These are phyloP conservation scores for Agonopterix subpropinquella DNA, from an alignment of 2,888 invertebrate genomes.

Conservation along the genomic window DNA sequence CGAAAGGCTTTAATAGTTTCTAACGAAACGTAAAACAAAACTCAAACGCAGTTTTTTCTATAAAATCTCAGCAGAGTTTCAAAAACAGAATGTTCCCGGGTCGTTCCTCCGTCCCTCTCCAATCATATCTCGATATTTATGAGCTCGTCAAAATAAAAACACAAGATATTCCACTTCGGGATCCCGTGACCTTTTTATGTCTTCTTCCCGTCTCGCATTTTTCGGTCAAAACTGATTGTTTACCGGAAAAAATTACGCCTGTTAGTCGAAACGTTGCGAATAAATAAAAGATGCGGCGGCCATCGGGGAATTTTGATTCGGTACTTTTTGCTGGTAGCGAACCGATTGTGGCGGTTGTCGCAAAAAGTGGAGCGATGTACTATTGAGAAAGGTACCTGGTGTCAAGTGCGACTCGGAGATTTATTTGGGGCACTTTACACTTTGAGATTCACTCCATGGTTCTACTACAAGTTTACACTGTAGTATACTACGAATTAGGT, in stretches of 20 bases:
- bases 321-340: constrained; percentile 46
- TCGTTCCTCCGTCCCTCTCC: constrained; percentile 24
- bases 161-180: constrained; percentile 28
- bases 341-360: constrained; percentile 48
- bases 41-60: constrained; percentile 6
- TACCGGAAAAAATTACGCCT: constrained; percentile 75
- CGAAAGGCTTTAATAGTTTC: not conserved
- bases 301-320: constrained; percentile 70
- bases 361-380: constrained; percentile 49
- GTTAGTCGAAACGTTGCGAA: constrained; percentile 63
- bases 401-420: constrained; percentile 45
- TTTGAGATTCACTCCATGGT: constrained; percentile 9
- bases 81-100: constrained; percentile 13
- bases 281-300: constrained; percentile 68
- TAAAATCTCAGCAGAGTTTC: constrained; percentile 10
- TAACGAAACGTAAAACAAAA: constrained; percentile 2
- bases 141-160: constrained; percentile 21
- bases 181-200: constrained; percentile 61
- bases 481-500: too few species aligned
- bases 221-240: constrained; percentile 75
- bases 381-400: constrained; percentile 60
- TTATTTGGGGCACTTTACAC: constrained; percentile 42
- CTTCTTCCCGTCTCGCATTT: constrained; percentile 66
- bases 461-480: too few species aligned
- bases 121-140: constrained; percentile 66